Base-by-base conservation (phyloP, 2,113 vertebrate genomes). In the Spea multiplicata region DNA sequence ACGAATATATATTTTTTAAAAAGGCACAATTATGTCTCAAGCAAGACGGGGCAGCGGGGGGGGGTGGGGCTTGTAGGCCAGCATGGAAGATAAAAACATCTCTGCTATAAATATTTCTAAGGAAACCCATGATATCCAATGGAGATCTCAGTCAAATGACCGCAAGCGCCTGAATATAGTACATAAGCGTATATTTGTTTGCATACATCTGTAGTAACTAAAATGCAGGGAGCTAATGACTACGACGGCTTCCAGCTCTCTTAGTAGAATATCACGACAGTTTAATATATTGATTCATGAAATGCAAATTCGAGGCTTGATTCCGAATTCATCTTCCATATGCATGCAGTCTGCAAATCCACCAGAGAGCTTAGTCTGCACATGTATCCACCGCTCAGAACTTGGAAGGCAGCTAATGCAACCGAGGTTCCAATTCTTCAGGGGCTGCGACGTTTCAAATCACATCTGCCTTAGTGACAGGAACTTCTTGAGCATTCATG, bases 281-380 rank as follows among this genome's bases (percentile, higher is more conserved):
- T 68, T 57, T 61, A 64, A 46, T 67, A 75, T 66, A 7, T 77
- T 53, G 57, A 48, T 61, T 74, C 65, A 7, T 80, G 65, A 57
- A 65, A 10, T 59, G n/a, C 3, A 81, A 80, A 75, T 47, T 47
- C 0, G 0, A 62, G 69, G 79, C 57, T 84, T 57, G 2, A 3
- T 82, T 85, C 46, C 30, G 55, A 75, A 16, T 78, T 47, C 68
- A 49, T 44, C 55, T 74, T 79, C 68, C 68, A 45, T 74, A 48
- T 75, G 30, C 61, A 55, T 69, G 57, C 71, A 73, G 59, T 8
- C 62, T 73, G 17, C 62, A n/a, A 14, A 81, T 74, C 74, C 48
- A 84, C 53, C 16, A 0, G 14, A 76, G 76, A 71, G 44, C 17
- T 80, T 9, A 80, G 83, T 85, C 86, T 85, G 17, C 0, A 82